Evolutionary conservation across 1,140 invertebrate genomes (phyloP), one percentile per base, ranked within the genome.

Genomic region (Aphelinus certus): DNA sequence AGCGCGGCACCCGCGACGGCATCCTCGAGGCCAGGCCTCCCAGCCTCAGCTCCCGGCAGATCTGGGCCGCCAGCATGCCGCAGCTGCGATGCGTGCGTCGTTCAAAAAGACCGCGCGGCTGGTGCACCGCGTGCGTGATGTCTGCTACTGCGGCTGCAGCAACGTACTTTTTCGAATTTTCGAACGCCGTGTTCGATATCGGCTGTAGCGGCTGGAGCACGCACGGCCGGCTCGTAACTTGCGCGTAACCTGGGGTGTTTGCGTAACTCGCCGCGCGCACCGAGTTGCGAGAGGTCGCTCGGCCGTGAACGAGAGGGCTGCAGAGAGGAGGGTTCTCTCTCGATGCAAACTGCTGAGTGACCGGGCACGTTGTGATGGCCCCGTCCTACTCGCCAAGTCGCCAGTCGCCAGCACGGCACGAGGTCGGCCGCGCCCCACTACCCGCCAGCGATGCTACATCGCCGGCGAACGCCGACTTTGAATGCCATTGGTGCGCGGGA

Each of bases 401-500:
- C 7, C 51, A 7, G 7, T 43, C n/a, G 58, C 58, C 45, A 7
- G 2, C 3, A 1, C 9, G 7, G 43, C 7, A 26, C 46, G 26
- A 6, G 47, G 10, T 45, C 62, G 71, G 42, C 58, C 43, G 71
- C 6, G 53, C 65, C 73, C 9, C 26, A 26, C 26, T 26, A 26
- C 26, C 26, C 65, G 53, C 53, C 70, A 55, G 10, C 46, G 58
- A 7, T 26, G 55, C 45, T 10, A 48, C 60, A 26, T 45, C 51
- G 3, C 9, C n/a, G 9, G 46, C 5, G 72, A 51, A 46, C 56
- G 42, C 56, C 7, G 43, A 5, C 26, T 88, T 87, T 80, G 81
- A 88, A 86, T 86, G 76, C 75, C 72, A 88, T 88, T 88, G 86
- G 86, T 79, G 86, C 86, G 86, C 84, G 64, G 43, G 1, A 42